Evolutionary conservation across 2,113 vertebrate genomes (phyloP), one percentile per base, ranked within the genome.

Genomic region (Balaeniceps rex): DNA sequence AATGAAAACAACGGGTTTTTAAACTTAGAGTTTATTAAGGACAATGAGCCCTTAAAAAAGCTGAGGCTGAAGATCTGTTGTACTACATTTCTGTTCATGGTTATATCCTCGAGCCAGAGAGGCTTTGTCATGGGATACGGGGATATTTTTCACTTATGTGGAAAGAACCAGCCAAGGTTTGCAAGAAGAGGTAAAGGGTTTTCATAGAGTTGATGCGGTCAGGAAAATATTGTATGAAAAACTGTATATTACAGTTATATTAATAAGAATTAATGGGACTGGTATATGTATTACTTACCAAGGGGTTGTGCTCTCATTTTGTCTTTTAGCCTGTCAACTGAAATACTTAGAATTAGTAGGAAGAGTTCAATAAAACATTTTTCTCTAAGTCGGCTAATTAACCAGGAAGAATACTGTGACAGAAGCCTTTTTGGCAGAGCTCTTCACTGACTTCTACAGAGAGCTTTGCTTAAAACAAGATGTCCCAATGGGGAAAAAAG

Each of bases 281-380:
- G 11, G 26, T 21, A 14, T 11, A 22, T 44, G n/a, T 33, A 52
- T 52, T 69, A 80, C 93, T 95, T 54, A 97, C 96, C 77, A 46
- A 29, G 0, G 52, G 34, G n/a, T 31, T n/a, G 47, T 36, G 12
- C 3, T 93, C 3, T 26, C 9, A 1, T 0, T 2, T 7, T 14
- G 5, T 4, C 12, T 77, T 22, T 76, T 36, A 25, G 0, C 66
- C 90, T 90, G 78, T 1, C 2, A 95, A 33, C 93, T 97, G 85
- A 94, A 94, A 90, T 5, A 79, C 23, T 46, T 72, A 12, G 69
- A 93, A 83, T 94, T 46, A 87, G 58, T 38, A 79, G 25, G 23
- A 60, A 77, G 9, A 69, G 7, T 82, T 71, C 60, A 68, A 75
- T 33, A 19, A 93, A 84, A 57, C 9, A 4, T 38, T 93, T 66